Evolutionary conservation across 2,888 invertebrate genomes (phyloP).

Genomic region (Yponomeuta sedellus): DNA sequence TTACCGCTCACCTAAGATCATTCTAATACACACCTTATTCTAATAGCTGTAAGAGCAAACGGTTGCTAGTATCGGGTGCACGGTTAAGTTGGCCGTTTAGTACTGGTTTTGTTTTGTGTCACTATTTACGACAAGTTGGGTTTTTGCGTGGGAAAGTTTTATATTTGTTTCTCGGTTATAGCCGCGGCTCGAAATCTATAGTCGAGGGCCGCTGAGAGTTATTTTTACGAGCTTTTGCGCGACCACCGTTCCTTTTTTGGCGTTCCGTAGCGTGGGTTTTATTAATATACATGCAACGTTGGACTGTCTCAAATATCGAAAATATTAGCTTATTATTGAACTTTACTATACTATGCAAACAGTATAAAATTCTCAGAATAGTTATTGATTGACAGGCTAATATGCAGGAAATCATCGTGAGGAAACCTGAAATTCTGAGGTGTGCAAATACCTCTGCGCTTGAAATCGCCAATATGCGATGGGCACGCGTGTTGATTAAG

Average conservation of each 20-base stretch:
- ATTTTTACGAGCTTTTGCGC: not conserved
- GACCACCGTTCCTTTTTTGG: not conserved
- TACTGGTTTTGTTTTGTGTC: conserved; percentile 11
- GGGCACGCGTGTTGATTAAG: too few species aligned
- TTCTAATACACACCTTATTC: not conserved
- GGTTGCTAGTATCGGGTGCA: not conserved
- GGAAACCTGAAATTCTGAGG: too few species aligned
- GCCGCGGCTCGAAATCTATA: not conserved
- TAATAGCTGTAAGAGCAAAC: not conserved
- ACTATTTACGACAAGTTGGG: conserved; percentile 6
- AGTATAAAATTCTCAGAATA: too few species aligned
- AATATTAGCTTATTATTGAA: too few species aligned
- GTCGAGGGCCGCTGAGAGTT: not conserved
- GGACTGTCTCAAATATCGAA: too few species aligned
- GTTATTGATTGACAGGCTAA: too few species aligned
- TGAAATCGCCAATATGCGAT: too few species aligned
- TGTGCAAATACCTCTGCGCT: too few species aligned
- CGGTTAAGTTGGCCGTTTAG: not conserved
- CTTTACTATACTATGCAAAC: too few species aligned
- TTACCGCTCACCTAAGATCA: not conserved
- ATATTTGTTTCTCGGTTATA: conserved; percentile 5
- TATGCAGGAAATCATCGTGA: too few species aligned
- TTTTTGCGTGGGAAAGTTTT: conserved; percentile 3
- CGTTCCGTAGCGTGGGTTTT: too few species aligned
- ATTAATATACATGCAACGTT: too few species aligned